phyloP scores from a whole-genome alignment of 2,888 invertebrate genomes.

The Cecidostiba fungosa region DNA sequence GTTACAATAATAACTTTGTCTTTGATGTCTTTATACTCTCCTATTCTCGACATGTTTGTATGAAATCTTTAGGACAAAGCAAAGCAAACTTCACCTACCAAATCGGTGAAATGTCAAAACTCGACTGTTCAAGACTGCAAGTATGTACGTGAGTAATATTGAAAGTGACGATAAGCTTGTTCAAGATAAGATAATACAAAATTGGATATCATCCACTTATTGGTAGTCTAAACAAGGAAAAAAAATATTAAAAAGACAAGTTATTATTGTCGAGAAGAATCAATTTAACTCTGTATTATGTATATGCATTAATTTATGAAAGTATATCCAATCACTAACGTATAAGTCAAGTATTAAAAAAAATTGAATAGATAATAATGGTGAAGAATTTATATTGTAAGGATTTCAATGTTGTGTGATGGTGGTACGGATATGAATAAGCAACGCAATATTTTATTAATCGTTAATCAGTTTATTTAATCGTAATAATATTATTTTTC shows the following conservation, averaged over 20 bases:
- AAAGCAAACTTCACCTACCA: background rate
- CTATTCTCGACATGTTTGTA: background rate
- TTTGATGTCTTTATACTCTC: background rate
- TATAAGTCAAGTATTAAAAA: background rate
- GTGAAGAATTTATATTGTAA: background rate
- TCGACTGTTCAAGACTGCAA: background rate
- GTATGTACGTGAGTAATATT: background rate
- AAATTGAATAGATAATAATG: background rate
- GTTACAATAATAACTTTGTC: constrained; percentile 49
- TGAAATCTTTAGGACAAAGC: background rate
- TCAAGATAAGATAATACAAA: constrained; percentile 35
- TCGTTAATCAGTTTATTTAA: constrained; percentile 80
- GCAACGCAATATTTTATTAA: constrained; percentile 70
- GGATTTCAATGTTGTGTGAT: background rate
- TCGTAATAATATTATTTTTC: constrained; percentile 78
- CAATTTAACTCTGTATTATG: background rate
- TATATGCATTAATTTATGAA: background rate
- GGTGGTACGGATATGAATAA: constrained; percentile 18
- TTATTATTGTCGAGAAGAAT: background rate
- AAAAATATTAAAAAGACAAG: background rate
- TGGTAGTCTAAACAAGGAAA: background rate
- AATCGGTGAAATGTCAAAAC: background rate
- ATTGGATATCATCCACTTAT: background rate
- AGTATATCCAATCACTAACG: background rate
- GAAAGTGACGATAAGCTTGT: constrained; percentile 14